Base-by-base conservation (phyloP, 1,140 invertebrate genomes). In the Papilio polyxenes region DNA sequence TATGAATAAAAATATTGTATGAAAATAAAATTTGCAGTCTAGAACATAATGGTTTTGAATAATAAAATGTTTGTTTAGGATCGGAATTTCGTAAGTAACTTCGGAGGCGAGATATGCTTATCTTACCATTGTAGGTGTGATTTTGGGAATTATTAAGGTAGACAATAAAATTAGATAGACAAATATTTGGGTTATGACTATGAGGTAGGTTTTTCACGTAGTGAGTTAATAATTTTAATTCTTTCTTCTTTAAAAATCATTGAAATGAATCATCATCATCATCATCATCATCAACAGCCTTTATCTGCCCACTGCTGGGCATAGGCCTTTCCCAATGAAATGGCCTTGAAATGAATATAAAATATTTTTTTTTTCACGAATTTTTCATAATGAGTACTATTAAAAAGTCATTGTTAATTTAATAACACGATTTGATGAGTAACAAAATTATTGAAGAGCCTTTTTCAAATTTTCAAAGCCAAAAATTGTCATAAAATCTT, bases 81-180 rank as follows among this genome's bases (percentile, higher is more conserved):
- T 80, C 62, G 78, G 78, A 80, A 80, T 80, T 80, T 48, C n/a
- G 23, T 65, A 65, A 80, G 78, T 80, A 69, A 59, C 59, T 48
- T 13, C 37, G 37, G 44, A 20, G 76, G 76, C n/a, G 53, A 59
- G 40, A 80, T 37, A 40, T 80, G 78, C 78, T 80, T 80, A 69
- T 80, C 77, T 79, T 17, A 62, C 77, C 77, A 79, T 62, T 79
- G 53, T 62, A 79, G 77, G 77, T 79, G 77, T 62, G 77, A 79
- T 48, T 62, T 79, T 65, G 20, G n/a, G 40, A 23, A 6, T 31
- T 79, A 49, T 79, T 79, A 13, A 17, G 40, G 77, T 62, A 56
- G 56, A 53, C 56, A 59, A 79, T 79, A 62, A 79, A 79, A 79
- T 62, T 15, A 23, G n/a, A 40, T 44, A 20, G 17, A 79, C 31